Conservation (phyloP, 2,113 vertebrate species). For the Misgurnus mizolepis region DNA sequence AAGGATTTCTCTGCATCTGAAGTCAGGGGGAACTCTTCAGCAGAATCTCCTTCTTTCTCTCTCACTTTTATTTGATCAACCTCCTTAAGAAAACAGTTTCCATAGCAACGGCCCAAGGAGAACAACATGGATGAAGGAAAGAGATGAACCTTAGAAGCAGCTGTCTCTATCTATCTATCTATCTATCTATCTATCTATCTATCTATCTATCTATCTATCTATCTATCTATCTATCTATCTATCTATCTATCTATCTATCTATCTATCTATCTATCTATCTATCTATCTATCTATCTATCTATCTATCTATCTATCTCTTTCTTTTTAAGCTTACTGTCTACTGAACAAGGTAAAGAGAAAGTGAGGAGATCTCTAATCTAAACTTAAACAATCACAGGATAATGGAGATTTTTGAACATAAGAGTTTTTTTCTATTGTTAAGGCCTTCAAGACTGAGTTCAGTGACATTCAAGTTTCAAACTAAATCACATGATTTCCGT, state of each 20-base stretch:
- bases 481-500: background rate
- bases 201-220: too few species aligned
- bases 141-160: conserved; percentile 45
- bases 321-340: too few species aligned
- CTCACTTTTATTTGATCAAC: conserved; percentile 37
- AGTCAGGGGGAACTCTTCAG: conserved; percentile 17
- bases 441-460: too few species aligned
- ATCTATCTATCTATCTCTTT: too few species aligned
- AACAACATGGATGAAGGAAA: conserved; percentile 52
- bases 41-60: background rate
- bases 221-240: too few species aligned
- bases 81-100: conserved; percentile 52
- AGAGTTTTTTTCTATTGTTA: too few species aligned
- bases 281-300: too few species aligned
- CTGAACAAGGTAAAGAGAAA: background rate
- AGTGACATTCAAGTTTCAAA: background rate
- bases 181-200: background rate
- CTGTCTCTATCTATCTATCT: background rate
- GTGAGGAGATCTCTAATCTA: background rate
- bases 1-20: conserved; percentile 26
- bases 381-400: background rate
- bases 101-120: conserved; percentile 60
- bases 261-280: too few species aligned
- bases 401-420: too few species aligned
- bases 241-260: too few species aligned